Percentiles rank a stretch among this genome's conserved stretches.
These are phyloP conservation scores for Arizona elegans DNA, from an alignment of 2,113 vertebrate species.

Conservation along the genomic window DNA sequence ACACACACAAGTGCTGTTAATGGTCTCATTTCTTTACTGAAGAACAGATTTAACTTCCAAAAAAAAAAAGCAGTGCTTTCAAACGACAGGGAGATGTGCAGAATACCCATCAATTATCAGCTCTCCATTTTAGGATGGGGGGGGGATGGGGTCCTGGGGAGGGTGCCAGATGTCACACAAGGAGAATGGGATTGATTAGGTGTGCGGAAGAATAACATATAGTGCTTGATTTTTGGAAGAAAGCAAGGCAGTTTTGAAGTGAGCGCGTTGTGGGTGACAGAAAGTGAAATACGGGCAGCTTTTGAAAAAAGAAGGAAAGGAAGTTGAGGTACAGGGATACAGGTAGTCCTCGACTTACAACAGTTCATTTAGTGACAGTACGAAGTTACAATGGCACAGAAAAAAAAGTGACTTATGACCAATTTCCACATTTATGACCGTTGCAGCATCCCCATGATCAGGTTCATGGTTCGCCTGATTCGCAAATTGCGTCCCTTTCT, in stretches of 20 bases:
- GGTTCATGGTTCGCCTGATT: too few relatives aligned
- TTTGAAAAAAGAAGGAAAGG: not conserved
- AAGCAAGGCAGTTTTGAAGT: constrained; percentile 12
- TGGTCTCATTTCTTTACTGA: constrained; percentile 58
- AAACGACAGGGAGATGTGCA: constrained; percentile 14
- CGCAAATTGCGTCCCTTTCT: too few relatives aligned
- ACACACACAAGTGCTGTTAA: constrained; percentile 56
- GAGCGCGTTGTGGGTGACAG: not conserved
- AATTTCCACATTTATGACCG: not conserved
- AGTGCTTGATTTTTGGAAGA: constrained; percentile 12
- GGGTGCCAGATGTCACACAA: constrained; percentile 4
- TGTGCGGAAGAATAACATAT: constrained; percentile 18
- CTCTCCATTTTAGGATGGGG: constrained; percentile 12
- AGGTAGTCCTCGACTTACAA: not conserved
- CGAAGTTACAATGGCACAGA: not conserved
- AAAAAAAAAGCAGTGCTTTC: constrained; percentile 14
- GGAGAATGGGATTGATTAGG: constrained; percentile 34
- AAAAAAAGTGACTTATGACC: not conserved
- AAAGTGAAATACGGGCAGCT: not conserved
- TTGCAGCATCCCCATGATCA: not conserved
- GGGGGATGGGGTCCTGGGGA: not conserved
- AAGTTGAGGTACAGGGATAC: not conserved
- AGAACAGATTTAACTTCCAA: constrained; percentile 49
- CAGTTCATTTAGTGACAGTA: not conserved
- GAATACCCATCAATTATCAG: constrained; percentile 39